Evolutionary conservation across 2,888 invertebrate species (phyloP).

Genomic region (Sinohyriopsis cumingii): DNA sequence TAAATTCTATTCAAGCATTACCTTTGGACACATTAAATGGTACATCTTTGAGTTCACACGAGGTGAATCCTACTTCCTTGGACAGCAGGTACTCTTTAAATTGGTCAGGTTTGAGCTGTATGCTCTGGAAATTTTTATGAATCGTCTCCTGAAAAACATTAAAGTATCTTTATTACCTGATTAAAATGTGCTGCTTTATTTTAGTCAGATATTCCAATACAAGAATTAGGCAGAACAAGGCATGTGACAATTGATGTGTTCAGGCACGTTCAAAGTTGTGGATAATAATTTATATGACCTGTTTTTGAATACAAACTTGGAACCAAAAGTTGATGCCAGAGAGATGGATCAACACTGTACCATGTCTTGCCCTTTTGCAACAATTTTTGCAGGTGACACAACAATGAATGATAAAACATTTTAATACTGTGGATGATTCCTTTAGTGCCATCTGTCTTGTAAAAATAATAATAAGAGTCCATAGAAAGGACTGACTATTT

Average conservation of each 20-base stretch:
- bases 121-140: conserved; percentile 77
- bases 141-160: conserved; percentile 75
- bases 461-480: no score
- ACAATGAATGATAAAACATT: no score
- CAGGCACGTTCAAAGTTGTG: no score
- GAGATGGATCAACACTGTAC: no score
- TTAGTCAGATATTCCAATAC: neutral
- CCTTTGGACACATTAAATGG: conserved; percentile 90
- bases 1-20: conserved; percentile 18
- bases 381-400: no score
- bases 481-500: no score
- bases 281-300: no score
- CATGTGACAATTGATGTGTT: neutral
- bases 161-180: neutral
- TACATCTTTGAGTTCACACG: conserved; percentile 87
- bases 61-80: conserved; percentile 92
- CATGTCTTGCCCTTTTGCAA: no score
- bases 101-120: conserved; percentile 86
- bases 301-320: no score
- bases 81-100: conserved; percentile 91
- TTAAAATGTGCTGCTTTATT: neutral
- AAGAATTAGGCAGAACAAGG: neutral
- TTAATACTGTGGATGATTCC: no score
- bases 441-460: no score
- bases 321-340: no score